A percentile compares a stretch with the other conserved stretches of the same genome.
Evolutionary conservation across 2,113 vertebrate species (phyloP).

Genomic region (Cranoglanis bouderius): DNA sequence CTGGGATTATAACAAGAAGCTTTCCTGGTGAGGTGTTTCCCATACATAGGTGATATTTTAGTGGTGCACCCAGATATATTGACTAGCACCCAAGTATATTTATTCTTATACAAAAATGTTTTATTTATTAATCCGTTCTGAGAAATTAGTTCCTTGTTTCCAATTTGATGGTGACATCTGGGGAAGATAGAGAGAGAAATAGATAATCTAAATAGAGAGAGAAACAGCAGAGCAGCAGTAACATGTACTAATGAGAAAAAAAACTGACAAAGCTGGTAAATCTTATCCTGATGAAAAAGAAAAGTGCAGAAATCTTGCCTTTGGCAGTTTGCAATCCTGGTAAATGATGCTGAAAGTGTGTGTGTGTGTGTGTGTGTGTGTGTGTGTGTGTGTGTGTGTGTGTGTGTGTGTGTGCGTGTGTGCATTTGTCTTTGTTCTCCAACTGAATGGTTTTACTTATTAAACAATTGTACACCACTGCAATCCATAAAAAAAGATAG

Average conservation of each 20-base stretch:
- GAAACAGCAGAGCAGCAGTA: neutral
- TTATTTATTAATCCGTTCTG: neutral
- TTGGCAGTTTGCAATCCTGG: neutral
- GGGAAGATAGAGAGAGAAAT: neutral
- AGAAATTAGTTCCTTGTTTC: neutral
- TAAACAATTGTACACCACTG: neutral
- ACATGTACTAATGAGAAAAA: neutral
- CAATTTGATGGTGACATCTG: neutral
- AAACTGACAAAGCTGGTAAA: neutral
- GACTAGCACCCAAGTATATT: neutral
- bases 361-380: slow-evolving; percentile 3
- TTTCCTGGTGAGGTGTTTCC: neutral
- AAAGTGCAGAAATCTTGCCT: neutral
- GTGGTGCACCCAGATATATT: neutral
- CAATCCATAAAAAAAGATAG: neutral
- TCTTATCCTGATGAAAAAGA: slow-evolving; percentile 3
- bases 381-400: slow-evolving; percentile 16
- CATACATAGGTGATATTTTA: neutral
- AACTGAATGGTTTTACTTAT: neutral
- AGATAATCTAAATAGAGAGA: neutral
- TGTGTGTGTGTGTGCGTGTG: slow-evolving; percentile 14
- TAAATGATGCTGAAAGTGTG: slow-evolving; percentile 24
- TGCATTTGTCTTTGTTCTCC: neutral
- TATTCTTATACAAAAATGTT: neutral
- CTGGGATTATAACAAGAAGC: neutral